These are phyloP conservation scores for Falcunculus frontatus DNA, from an alignment of 2,113 vertebrate genomes.

Conservation along the genomic window DNA sequence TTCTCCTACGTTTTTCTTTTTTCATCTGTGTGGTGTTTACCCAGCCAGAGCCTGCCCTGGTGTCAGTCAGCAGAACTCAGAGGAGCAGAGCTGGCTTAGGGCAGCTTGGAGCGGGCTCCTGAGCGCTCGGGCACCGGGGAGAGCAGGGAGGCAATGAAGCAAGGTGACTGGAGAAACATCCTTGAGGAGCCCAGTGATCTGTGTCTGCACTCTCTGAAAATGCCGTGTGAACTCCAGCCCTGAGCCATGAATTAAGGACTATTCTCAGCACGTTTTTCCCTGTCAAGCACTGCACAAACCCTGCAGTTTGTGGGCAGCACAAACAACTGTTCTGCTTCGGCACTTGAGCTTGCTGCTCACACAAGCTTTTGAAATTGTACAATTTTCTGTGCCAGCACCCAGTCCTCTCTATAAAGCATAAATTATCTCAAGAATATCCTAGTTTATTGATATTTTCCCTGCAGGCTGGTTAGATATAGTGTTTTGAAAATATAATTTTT, in stretches of 20 bases:
- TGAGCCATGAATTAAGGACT: background rate
- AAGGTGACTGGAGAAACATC: background rate
- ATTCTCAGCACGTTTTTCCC: background rate
- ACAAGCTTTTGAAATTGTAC: background rate
- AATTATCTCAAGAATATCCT: background rate
- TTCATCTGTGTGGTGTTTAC: background rate
- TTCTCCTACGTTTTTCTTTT: background rate
- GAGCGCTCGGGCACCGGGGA: background rate
- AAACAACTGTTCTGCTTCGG: accelerated
- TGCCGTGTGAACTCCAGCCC: background rate
- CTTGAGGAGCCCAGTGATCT: background rate
- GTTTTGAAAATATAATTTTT: background rate
- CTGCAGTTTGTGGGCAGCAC: background rate
- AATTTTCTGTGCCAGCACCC: background rate
- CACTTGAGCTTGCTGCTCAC: background rate
- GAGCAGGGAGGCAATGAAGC: background rate
- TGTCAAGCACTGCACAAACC: background rate
- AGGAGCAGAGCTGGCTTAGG: background rate
- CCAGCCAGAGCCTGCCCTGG: background rate
- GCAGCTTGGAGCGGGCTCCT: background rate
- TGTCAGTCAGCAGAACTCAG: background rate
- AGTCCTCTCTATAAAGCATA: background rate
- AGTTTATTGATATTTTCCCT: background rate
- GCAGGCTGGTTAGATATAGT: background rate
- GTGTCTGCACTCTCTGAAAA: background rate